A percentile compares a stretch with the other conserved stretches of the same genome.
Evolutionary conservation across 2,888 invertebrate species (phyloP).

Genomic region (Ptychoptera albimana): DNA sequence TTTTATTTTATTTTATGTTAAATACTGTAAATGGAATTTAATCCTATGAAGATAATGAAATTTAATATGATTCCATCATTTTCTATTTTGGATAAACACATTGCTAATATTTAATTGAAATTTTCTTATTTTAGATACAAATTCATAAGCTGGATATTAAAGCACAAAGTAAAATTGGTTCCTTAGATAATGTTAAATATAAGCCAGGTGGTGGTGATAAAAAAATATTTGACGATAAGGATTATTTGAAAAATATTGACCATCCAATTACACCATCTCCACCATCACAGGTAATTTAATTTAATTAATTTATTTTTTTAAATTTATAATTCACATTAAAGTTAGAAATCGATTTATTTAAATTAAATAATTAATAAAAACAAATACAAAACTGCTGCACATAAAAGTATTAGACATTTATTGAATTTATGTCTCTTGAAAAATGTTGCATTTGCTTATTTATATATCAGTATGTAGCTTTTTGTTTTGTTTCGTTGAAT

Average conservation of each 20-base stretch:
- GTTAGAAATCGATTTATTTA: slow-evolving; percentile 9
- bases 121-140: slow-evolving; percentile 48
- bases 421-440: slow-evolving; percentile 2
- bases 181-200: slow-evolving; percentile 74
- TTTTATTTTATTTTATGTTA: too few relatives aligned
- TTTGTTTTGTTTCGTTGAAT: too few relatives aligned
- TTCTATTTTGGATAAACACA: too few relatives aligned
- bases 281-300: slow-evolving; percentile 36
- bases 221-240: slow-evolving; percentile 87
- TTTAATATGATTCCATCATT: too few relatives aligned
- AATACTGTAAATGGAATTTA: too few relatives aligned
- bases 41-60: too few relatives aligned
- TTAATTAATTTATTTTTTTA: slow-evolving; percentile 1
- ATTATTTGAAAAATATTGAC: slow-evolving; percentile 67
- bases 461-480: neutral
- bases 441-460: too few relatives aligned
- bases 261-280: slow-evolving; percentile 37
- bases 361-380: slow-evolving; percentile 1
- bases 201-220: slow-evolving; percentile 86
- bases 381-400: neutral
- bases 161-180: slow-evolving; percentile 83
- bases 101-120: too few relatives aligned
- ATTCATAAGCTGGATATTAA: slow-evolving; percentile 83
- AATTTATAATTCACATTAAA: neutral
- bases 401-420: neutral